Conservation (phyloP, 1,140 invertebrate genomes). For the Anastatus disparis region DNA sequence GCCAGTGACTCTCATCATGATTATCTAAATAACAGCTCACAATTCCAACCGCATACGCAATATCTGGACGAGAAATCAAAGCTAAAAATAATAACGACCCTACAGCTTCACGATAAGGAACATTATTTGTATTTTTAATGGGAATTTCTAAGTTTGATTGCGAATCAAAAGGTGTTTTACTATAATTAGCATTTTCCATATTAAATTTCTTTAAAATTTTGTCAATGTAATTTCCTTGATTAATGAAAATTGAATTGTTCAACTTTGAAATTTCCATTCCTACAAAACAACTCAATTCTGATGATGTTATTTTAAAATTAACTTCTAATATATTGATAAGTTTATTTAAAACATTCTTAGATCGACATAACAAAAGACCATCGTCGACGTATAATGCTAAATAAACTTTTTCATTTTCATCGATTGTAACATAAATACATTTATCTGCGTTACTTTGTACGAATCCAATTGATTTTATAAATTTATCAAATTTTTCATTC, state of each 20-base stretch:
- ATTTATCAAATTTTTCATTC: slow-evolving; percentile 49
- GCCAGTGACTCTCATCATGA: slow-evolving; percentile 29
- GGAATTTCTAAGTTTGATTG: background rate
- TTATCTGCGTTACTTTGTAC: slow-evolving; percentile 42
- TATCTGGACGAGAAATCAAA: slow-evolving; percentile 14
- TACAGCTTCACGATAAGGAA: slow-evolving; percentile 34
- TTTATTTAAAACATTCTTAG: slow-evolving; percentile 7
- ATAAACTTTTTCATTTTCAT: slow-evolving; percentile 41
- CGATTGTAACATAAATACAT: slow-evolving; percentile 46
- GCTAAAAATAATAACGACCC: too few relatives aligned
- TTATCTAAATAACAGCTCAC: slow-evolving; percentile 12
- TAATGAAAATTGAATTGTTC: too few relatives aligned
- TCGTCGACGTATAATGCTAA: slow-evolving; percentile 50
- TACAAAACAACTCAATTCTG: background rate
- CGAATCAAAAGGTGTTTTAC: background rate
- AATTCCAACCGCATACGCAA: slow-evolving; percentile 23
- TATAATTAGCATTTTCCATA: slow-evolving; percentile 8
- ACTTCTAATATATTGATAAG: slow-evolving; percentile 43
- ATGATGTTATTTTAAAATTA: slow-evolving; percentile 40
- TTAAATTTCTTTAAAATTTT: too few relatives aligned
- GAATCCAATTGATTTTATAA: slow-evolving; percentile 46
- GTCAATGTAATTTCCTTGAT: too few relatives aligned
- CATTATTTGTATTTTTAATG: background rate
- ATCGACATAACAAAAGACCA: slow-evolving; percentile 42
- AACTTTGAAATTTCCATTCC: too few relatives aligned